phyloP scores from a whole-genome alignment of 2,113 vertebrate genomes.

The Pogonocichla stellata region DNA sequence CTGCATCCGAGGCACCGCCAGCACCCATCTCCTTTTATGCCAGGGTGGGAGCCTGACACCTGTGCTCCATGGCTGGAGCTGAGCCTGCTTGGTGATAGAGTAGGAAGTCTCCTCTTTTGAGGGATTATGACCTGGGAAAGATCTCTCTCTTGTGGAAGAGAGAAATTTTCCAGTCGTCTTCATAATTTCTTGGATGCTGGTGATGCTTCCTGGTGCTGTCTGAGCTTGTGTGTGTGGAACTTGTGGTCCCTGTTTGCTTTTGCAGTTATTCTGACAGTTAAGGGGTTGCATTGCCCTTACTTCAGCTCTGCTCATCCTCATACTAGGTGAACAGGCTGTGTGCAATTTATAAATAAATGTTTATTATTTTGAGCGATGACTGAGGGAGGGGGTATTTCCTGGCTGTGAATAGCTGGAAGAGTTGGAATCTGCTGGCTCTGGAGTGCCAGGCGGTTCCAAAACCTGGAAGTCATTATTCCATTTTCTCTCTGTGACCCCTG shows the following conservation, averaged over 20 bases:
- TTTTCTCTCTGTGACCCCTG: constrained; percentile 6
- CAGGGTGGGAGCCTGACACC: not conserved
- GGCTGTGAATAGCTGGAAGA: constrained; percentile 12
- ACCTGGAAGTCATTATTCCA: not conserved
- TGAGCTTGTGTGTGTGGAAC: not conserved
- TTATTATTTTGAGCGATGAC: constrained; percentile 57
- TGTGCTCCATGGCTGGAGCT: not conserved
- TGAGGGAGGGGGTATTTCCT: constrained; percentile 48
- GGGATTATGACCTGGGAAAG: constrained; percentile 3
- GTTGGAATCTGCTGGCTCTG: not conserved
- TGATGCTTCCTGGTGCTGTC: not conserved
- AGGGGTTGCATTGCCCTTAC: not conserved
- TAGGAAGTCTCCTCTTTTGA: constrained; percentile 24
- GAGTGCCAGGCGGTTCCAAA: not conserved
- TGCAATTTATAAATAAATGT: constrained; percentile 53
- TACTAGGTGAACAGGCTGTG: not conserved
- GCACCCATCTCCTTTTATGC: not conserved
- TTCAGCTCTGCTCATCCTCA: not conserved
- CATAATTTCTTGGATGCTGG: not conserved
- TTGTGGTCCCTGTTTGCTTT: not conserved
- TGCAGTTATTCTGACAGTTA: not conserved
- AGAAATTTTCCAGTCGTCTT: not conserved
- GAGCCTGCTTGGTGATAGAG: constrained; percentile 24
- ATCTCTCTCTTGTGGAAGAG: not conserved
- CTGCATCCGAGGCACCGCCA: not conserved